These are phyloP conservation scores for Idaea aversata DNA, from an alignment of 2,888 invertebrate genomes.

Conservation along the genomic window DNA sequence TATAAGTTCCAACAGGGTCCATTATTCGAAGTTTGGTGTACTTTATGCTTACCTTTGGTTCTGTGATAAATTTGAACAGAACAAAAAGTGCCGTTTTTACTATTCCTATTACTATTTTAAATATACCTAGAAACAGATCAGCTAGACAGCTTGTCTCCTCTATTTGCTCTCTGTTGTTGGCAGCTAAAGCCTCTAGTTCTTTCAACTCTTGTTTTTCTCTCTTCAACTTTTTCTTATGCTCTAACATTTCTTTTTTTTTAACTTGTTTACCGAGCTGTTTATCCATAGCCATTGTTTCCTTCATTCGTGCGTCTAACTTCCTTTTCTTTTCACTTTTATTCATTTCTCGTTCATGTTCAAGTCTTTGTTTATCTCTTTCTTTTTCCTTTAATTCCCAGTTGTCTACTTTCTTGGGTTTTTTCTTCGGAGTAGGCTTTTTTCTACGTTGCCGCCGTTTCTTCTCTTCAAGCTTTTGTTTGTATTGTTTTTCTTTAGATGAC, in stretches of 20 bases:
- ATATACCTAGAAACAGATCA: slow-evolving; percentile 34
- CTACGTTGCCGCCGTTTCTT: slow-evolving; percentile 8
- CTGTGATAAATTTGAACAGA: slow-evolving; percentile 27
- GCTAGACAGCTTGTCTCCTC: slow-evolving; percentile 36
- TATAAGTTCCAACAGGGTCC: slow-evolving; percentile 33
- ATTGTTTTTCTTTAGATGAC: slow-evolving; percentile 3
- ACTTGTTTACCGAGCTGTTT: slow-evolving; percentile 29
- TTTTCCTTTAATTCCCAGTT: not conserved
- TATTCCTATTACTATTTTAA: slow-evolving; percentile 27
- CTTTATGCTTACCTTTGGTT: slow-evolving; percentile 36
- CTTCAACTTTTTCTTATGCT: slow-evolving; percentile 20
- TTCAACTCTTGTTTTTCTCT: slow-evolving; percentile 28
- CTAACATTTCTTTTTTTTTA: slow-evolving; percentile 21
- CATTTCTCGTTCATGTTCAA: slow-evolving; percentile 1
- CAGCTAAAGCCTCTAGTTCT: slow-evolving; percentile 14
- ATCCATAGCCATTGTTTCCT: slow-evolving; percentile 20
- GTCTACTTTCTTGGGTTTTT: slow-evolving; percentile 8
- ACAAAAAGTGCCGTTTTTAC: slow-evolving; percentile 18
- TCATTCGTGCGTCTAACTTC: slow-evolving; percentile 9
- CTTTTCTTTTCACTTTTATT: slow-evolving; percentile 5
- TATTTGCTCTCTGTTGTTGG: slow-evolving; percentile 27
- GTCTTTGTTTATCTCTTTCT: not conserved
- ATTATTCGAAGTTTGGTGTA: slow-evolving; percentile 30
- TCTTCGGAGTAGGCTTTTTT: slow-evolving; percentile 3
- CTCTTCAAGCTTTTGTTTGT: no score